phyloP scores from a whole-genome alignment of 2,113 vertebrate species.

The Globicephala melas region DNA sequence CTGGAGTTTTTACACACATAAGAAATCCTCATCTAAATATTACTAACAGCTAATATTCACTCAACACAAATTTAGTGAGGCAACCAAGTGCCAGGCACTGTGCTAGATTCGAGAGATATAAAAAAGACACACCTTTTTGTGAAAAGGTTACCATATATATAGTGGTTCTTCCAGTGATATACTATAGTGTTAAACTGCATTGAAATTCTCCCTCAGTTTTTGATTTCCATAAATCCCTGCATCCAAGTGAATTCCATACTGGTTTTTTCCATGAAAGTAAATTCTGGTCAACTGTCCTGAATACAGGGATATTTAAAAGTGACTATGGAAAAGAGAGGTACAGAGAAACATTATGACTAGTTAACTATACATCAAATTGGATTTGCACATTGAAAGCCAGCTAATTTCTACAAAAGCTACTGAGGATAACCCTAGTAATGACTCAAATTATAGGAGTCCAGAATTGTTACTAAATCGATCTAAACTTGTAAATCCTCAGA shows the following conservation, averaged over 20 bases:
- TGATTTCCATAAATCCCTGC: neutral
- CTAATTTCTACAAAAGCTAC: neutral
- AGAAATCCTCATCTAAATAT: neutral
- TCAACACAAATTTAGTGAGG: neutral
- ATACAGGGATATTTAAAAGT: neutral
- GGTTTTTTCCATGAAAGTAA: neutral
- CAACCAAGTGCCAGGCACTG: neutral
- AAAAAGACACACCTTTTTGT: neutral
- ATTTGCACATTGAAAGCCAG: neutral
- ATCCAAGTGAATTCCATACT: neutral
- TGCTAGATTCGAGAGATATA: neutral
- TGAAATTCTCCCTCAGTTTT: slow-evolving; percentile 9
- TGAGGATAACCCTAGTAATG: neutral
- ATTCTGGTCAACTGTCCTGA: neutral
- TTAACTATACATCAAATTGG: neutral
- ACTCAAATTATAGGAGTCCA: neutral
- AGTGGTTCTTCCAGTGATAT: neutral
- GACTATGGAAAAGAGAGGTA: neutral
- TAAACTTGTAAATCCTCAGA: neutral
- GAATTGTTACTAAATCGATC: neutral
- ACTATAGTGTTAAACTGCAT: neutral
- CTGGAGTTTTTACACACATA: neutral
- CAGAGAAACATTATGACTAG: neutral
- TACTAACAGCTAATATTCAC: neutral
- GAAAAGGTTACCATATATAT: neutral